Percentiles rank a stretch among this genome's conserved stretches.
phyloP scores from a whole-genome alignment of 2,888 invertebrate genomes.

The Selenia dentaria region DNA sequence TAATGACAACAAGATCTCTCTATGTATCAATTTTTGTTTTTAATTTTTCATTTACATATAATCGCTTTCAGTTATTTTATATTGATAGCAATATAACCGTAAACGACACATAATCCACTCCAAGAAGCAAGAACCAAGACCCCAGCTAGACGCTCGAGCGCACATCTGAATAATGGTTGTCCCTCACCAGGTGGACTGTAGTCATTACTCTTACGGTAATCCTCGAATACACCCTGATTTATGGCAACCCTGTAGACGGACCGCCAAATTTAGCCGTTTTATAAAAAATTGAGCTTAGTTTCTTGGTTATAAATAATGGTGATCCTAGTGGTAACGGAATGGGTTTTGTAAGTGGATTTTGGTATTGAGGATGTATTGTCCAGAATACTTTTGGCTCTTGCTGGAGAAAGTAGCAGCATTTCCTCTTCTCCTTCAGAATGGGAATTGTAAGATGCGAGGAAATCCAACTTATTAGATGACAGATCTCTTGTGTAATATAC shows the following conservation, averaged over 20 bases:
- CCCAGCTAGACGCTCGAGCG: conserved; percentile 61
- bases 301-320: conserved; percentile 75
- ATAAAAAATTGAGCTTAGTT: conserved; percentile 80
- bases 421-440: too few species aligned
- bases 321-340: conserved; percentile 53
- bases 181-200: conserved; percentile 75
- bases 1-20: too few species aligned
- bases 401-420: too few species aligned
- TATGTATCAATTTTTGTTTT: too few species aligned
- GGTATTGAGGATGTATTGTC: too few species aligned
- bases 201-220: conserved; percentile 83
- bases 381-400: too few species aligned
- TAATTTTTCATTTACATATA: too few species aligned
- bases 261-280: conserved; percentile 79
- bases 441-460: too few species aligned
- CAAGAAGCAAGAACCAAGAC: conserved; percentile 30
- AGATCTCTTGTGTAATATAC: too few species aligned
- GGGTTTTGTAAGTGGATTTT: conserved; percentile 47
- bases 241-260: conserved; percentile 71
- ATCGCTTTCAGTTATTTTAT: too few species aligned
- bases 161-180: conserved; percentile 50
- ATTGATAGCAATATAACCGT: conserved; percentile 23
- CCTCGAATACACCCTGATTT: conserved; percentile 81
- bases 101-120: conserved; percentile 31
- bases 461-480: too few species aligned